These are phyloP conservation scores for Muricea muricata DNA, from an alignment of 92 coral and sea anemone genomes.

Conservation along the genomic window DNA sequence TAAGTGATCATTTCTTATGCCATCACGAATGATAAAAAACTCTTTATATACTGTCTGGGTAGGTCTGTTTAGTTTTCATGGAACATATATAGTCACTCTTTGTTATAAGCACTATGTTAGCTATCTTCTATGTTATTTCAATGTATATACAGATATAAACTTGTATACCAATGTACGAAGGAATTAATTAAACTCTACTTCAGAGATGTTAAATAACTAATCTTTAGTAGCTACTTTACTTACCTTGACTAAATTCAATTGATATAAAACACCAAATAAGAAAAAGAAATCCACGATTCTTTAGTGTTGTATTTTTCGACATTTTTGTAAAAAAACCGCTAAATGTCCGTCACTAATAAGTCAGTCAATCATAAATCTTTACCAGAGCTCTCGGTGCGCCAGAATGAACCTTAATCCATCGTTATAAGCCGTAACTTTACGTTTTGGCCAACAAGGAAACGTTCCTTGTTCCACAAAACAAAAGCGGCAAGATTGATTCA, in stretches of 20 bases:
- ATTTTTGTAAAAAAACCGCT: neutral
- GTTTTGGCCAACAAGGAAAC: neutral
- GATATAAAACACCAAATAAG: conserved; percentile 1
- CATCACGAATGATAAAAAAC: no score
- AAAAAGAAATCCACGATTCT: neutral
- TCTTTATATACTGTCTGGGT: no score
- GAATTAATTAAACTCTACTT: no score
- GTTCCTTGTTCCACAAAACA: neutral
- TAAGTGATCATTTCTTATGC: no score
- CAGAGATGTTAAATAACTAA: neutral
- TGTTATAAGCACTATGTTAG: no score
- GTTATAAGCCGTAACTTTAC: neutral
- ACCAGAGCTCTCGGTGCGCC: neutral
- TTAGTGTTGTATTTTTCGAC: neutral
- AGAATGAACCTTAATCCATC: neutral
- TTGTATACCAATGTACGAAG: no score
- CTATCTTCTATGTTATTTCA: no score
- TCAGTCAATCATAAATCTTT: neutral
- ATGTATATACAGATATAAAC: no score
- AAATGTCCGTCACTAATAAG: neutral
- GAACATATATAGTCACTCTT: no score
- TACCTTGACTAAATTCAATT: conserved; percentile 4
- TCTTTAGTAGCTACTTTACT: neutral
- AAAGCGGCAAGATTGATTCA: conserved; percentile 19
- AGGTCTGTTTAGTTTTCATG: no score